Evolutionary conservation across 2,113 vertebrate species (phyloP), one percentile per base, ranked within the genome.

Genomic region (Hyaena hyaena): DNA sequence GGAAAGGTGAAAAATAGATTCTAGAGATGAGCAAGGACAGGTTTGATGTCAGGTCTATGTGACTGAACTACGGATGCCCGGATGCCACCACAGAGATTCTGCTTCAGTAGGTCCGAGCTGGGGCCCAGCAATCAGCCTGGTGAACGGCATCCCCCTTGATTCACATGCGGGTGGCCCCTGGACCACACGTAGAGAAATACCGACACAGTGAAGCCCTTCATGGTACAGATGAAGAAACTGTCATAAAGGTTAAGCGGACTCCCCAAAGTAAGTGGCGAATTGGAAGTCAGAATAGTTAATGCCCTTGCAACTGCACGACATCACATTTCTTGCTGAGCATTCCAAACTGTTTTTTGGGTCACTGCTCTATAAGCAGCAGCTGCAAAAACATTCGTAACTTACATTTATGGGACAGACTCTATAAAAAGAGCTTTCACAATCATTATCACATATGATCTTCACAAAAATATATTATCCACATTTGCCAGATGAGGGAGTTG

Each of bases 321-420:
- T 53, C 77, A n/a, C 50, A 74, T 87, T 79, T 83, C 86, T 89
- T 90, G 39, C 69, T 88, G 68, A 61, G 33, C 66, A 63, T 85
- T 90, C 61, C 88, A 68, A n/a, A 39, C 58, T 19, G 12, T 55
- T 61, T 65, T 28, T 45, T 91, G 53, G 55, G 39, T 85, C 50
- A 74, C n/a, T 84, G 53, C 61, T 77, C 80, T 53, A 53, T 69
- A 90, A 87, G 53, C 31, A 71, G 23, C 88, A 97, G 81, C 93
- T 95, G 82, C 35, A 88, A 95, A 97, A 88, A 93, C 58, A 93
- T 66, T 58, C 71, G 31, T 33, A 76, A 31, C 91, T 97, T 84
- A 96, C 39, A 50, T 90, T 87, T 69, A 58, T 71, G 24, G 45
- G 74, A 86, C 14, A 84, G 53, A 43, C 88, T 28, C 77, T 91